phyloP scores from a whole-genome alignment of 1,140 invertebrate species.

The Drosophila bipectinata region DNA sequence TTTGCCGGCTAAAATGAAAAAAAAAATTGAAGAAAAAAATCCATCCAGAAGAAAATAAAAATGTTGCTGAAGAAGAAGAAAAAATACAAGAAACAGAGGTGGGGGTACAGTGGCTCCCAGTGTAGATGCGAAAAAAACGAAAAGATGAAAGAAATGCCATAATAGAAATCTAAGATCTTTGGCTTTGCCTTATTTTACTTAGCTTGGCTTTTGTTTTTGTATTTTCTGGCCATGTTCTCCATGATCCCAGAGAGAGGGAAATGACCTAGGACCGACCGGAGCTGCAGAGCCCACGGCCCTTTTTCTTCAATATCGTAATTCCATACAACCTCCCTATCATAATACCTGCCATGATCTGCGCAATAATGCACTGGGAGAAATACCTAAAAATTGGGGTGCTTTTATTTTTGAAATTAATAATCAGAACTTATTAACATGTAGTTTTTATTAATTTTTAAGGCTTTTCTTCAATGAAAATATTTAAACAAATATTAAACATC shows the following conservation, averaged over 20 bases:
- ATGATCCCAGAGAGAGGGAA: conserved; percentile 26
- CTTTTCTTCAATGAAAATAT: too few relatives aligned
- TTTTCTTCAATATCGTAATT: conserved; percentile 14
- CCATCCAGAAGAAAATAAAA: conserved; percentile 35
- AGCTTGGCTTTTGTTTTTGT: conserved; percentile 1
- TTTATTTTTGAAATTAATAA: too few relatives aligned
- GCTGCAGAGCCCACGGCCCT: conserved; percentile 34
- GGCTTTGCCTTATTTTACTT: conserved; percentile 19
- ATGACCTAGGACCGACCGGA: conserved; percentile 31
- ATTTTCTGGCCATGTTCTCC: background rate
- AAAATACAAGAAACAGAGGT: background rate
- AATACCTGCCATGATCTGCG: background rate
- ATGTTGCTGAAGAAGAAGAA: conserved; percentile 23
- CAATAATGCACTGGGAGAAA: conserved; percentile 8
- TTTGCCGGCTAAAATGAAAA: conserved; percentile 33
- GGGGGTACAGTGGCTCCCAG: background rate
- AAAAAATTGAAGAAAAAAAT: conserved; percentile 28
- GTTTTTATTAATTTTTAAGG: too few relatives aligned
- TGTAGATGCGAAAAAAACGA: conserved; percentile 14
- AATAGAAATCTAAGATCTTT: conserved; percentile 61
- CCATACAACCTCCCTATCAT: background rate
- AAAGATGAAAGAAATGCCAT: conserved; percentile 47
- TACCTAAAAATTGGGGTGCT: background rate
- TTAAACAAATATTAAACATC: too few relatives aligned
- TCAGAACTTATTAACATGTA: too few relatives aligned